Evolutionary conservation across 1,140 invertebrate genomes (phyloP).

Genomic region (Drosophila lacteicornis): DNA sequence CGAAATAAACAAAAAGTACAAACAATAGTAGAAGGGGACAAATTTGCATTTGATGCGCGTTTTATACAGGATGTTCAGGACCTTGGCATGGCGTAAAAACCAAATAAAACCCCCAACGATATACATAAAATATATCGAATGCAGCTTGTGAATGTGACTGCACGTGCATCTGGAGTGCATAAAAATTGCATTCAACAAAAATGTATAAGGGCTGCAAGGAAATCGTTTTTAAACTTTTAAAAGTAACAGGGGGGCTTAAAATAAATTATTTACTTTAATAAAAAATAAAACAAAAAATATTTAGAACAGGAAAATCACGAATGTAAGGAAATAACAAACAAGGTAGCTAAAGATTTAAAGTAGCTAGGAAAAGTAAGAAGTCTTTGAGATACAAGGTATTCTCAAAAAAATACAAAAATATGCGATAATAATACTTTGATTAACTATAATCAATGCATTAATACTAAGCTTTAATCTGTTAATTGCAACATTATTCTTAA

Average conservation of each 20-base stretch:
- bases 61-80: conserved; percentile 33
- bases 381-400: neutral
- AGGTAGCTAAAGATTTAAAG: no score
- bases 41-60: conserved; percentile 73
- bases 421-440: no score
- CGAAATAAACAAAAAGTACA: conserved; percentile 28
- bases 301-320: neutral
- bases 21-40: conserved; percentile 27
- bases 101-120: conserved; percentile 24
- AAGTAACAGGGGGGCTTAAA: neutral
- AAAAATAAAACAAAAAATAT: neutral
- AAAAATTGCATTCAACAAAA: conserved; percentile 38
- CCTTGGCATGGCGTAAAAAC: conserved; percentile 18
- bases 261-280: neutral
- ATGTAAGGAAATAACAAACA: neutral
- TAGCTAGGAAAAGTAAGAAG: no score
- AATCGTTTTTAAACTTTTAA: conserved; percentile 16
- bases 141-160: conserved; percentile 13
- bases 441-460: no score
- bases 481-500: neutral
- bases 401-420: neutral
- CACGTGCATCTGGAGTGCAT: conserved; percentile 29
- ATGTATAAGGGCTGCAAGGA: neutral
- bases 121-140: conserved; percentile 55
- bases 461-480: neutral